Base-by-base conservation (phyloP, 2,888 invertebrate species). In the Lucinisca nassula region DNA sequence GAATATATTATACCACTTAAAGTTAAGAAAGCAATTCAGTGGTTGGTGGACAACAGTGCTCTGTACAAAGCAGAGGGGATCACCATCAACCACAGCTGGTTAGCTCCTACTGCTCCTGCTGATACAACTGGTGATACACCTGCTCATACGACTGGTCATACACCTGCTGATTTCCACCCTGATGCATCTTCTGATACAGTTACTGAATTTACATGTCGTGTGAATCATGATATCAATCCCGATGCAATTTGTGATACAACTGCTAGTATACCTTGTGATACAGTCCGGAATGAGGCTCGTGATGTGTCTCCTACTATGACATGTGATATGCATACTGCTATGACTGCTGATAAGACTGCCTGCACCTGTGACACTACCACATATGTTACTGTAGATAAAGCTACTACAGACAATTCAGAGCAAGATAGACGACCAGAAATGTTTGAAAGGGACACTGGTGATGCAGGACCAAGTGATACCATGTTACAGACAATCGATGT, bases 401-500 rank as follows among this genome's bases (percentile, higher is more conserved):
- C 73, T 12, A n/a, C 10, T 14, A 73, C 37, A 35, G 55, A 55
- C 10, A 35, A 4, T 30, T 27, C 14, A 30, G 76, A 49, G 35
- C 4, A n/a, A 27, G 12, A 3, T 24, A 35, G 12, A 35, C 30
- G 24, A 32, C 4, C n/a, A 17, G 21, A 17, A 8, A 17, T 14
- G 4, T 8, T 30, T 58, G n/a, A 14, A 10, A 55, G 8, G 21
- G 40, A 12, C 3, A 38, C 4, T 14, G 74, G 27, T 27, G 27
- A 24, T 74, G 45, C 14, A 55, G 4, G 12, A 55, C 12, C 4
- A 21, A 55, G n/a, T n/a, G n/a, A 17, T 6, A 4, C n/a, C 17
- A 24, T 49, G 30, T 78, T 81, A 81, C n/a, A 73, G 24, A 84
- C 81, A 72, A 58, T 70, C 40, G 75, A 78, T 58, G 58, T 80